Percentiles rank a stretch among this genome's conserved stretches.
Evolutionary conservation across 2,888 invertebrate species (phyloP).

Genomic region (Calameuta filiformis): DNA sequence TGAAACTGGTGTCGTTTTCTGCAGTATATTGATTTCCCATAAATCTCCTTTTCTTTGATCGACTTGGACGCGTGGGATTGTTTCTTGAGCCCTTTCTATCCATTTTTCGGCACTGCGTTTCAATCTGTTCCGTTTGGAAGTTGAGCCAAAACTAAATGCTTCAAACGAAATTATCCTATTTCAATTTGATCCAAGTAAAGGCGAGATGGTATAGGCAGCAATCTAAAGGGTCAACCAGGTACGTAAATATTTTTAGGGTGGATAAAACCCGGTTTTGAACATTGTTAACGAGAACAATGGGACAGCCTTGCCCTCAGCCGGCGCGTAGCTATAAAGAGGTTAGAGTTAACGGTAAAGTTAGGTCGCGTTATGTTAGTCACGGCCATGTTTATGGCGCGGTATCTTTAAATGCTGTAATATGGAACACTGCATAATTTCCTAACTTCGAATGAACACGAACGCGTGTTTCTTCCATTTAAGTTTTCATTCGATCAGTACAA

Average conservation of each 20-base stretch:
- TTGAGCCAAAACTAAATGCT: not conserved
- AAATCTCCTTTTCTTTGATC: constrained; percentile 25
- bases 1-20: constrained; percentile 27
- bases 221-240: not conserved
- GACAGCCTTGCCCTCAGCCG: not conserved
- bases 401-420: not conserved
- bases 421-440: not conserved
- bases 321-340: not conserved
- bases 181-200: not conserved
- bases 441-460: not conserved
- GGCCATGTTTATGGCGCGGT: not conserved
- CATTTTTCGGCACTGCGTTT: not conserved
- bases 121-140: not conserved
- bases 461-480: not conserved
- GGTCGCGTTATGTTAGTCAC: not conserved
- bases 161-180: not conserved
- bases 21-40: constrained; percentile 25
- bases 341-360: not conserved
- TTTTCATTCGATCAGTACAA: not conserved
- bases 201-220: not conserved
- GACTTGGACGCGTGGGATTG: not conserved
- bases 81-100: not conserved
- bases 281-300: not conserved
- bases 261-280: not conserved
- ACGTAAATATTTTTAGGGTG: not conserved